Evolutionary conservation across 1,140 invertebrate species (phyloP), one percentile per base, ranked within the genome.

Genomic region (Bacillus rossius): DNA sequence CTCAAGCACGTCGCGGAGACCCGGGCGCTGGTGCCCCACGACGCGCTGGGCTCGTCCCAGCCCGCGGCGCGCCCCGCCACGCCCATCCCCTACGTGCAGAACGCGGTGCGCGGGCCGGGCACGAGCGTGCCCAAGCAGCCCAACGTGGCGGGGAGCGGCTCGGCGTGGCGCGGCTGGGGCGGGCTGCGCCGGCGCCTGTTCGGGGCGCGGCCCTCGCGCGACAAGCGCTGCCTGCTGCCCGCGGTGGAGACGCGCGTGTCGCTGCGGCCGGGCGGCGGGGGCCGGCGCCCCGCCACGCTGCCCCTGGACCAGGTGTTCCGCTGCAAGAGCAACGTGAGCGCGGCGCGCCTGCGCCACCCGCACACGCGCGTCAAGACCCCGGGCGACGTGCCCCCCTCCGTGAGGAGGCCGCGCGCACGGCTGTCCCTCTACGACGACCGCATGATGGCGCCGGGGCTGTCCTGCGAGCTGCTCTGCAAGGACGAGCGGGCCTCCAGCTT

Each of bases 401-500:
- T 88, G 2, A 65, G 87, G 10, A 80, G 82, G 62, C 82, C 85
- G 14, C 75, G 87, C 34, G 75, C 76, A 10, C 79, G 91, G 57
- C 83, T 93, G 63, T 92, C 90, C 14, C 71, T 93, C 2, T 93
- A 92, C 67, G 90, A 93, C 66, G 91, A 94, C 67, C 77, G 91
- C 26, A 89, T 93, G 77, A 94, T 93, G 90, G 77, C 77, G 57
- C 77, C 78, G 43, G 29, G 29, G 10, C 29, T 7, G 5, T 4
- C 10, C 10, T 34, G 29, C 29, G 29, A 34, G 29, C 10, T 34
- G 4, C 29, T 4, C 10, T 4, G 4, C 10, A 34, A 34, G 29
- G 29, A 34, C 10, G 29, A 34, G 29, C 29, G 29, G 4, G 29
- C 29, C 29, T 34, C 29, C 29, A 34, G 29, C 29, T 34, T 34